Conservation (phyloP, 1,140 invertebrate genomes). For the Schlechtendalia chinensis region DNA sequence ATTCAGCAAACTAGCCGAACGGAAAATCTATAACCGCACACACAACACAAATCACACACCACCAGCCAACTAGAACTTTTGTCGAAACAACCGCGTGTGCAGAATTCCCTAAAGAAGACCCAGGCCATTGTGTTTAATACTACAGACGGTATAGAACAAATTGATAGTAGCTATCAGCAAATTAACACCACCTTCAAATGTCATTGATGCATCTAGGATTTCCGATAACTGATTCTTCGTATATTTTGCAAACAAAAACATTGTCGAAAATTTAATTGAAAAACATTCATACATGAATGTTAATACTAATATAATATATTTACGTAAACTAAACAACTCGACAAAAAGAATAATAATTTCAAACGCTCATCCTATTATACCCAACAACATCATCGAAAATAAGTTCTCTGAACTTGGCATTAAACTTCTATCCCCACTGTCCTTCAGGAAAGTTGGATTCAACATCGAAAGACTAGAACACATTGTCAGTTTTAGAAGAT, state of each 20-base stretch:
- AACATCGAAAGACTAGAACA: too few relatives aligned
- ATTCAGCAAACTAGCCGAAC: too few relatives aligned
- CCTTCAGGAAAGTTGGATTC: too few relatives aligned
- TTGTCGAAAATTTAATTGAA: not conserved
- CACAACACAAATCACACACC: too few relatives aligned
- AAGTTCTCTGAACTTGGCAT: too few relatives aligned
- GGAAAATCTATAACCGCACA: too few relatives aligned
- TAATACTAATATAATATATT: not conserved
- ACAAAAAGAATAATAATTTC: not conserved
- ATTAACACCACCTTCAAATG: not conserved
- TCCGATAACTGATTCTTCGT: constrained; percentile 2
- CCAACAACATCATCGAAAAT: too few relatives aligned
- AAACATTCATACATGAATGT: not conserved
- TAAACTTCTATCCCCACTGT: too few relatives aligned
- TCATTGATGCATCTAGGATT: not conserved
- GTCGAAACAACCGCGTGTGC: not conserved
- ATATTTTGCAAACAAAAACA: not conserved
- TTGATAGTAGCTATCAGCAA: not conserved
- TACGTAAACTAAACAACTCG: not conserved
- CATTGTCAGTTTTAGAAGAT: too few relatives aligned
- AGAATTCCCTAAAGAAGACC: not conserved
- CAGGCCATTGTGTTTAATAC: constrained; percentile 14
- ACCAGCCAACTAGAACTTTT: not conserved
- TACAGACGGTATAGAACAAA: not conserved
- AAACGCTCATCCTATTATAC: too few relatives aligned